Conservation (phyloP, 2,113 vertebrate genomes). For the Antechinus stuartii region DNA sequence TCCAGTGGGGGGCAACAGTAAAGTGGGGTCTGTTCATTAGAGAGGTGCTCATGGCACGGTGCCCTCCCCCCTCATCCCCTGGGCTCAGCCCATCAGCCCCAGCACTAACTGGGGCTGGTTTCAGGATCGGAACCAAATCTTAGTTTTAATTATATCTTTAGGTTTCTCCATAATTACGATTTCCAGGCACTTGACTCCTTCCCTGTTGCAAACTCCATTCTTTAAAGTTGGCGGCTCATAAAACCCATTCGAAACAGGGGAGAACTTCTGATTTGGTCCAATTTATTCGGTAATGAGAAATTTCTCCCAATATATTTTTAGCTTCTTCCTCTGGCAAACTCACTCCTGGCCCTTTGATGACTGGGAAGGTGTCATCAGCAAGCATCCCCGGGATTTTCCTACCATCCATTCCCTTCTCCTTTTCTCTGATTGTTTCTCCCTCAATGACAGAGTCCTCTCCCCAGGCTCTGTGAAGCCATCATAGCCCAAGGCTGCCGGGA, state of each 20-base stretch:
- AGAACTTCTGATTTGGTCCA: neutral
- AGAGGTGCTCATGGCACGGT: neutral
- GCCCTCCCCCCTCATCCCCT: neutral
- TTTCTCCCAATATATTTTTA: slow-evolving; percentile 34
- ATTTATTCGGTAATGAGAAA: slow-evolving; percentile 49
- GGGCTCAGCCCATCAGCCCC: neutral
- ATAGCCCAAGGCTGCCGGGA: neutral
- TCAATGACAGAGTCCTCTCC: neutral
- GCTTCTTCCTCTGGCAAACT: neutral
- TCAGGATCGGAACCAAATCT: neutral
- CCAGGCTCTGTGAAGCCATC: neutral
- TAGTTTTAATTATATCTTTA: neutral
- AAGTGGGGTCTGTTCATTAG: neutral
- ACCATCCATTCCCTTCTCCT: neutral
- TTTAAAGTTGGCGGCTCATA: neutral
- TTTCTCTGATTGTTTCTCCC: neutral
- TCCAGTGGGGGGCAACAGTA: neutral
- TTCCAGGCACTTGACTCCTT: neutral
- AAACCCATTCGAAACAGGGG: neutral
- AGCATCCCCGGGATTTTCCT: neutral
- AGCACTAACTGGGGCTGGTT: neutral
- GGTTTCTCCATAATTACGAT: slow-evolving; percentile 1
- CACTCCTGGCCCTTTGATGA: slow-evolving; percentile 13
- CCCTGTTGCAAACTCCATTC: neutral
- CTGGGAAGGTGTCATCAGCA: neutral